A percentile compares a stretch with the other conserved stretches of the same genome.
Conservation (phyloP, 2,113 vertebrate genomes). For the Acrocephalus arundinaceus region DNA sequence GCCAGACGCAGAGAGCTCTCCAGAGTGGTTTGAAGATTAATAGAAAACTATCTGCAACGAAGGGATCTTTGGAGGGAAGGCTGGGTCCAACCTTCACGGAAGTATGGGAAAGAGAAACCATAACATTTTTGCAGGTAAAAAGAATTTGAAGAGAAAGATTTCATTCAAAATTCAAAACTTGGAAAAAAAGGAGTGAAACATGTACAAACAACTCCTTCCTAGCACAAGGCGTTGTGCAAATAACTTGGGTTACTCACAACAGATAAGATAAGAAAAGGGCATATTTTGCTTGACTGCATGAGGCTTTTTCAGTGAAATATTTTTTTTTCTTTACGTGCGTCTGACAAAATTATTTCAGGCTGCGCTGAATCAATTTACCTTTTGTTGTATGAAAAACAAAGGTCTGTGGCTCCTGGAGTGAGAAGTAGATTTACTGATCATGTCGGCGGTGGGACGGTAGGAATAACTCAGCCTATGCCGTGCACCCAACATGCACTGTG, state of each 20-base stretch:
- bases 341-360: not conserved
- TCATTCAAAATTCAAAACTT: constrained; percentile 30
- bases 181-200: constrained; percentile 54
- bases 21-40: constrained; percentile 51
- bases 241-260: constrained; percentile 54
- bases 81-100: not conserved
- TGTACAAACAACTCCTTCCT: constrained; percentile 66
- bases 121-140: constrained; percentile 4
- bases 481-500: not conserved
- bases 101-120: not conserved
- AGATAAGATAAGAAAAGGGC: constrained; percentile 70
- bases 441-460: accelerated
- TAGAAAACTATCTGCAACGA: constrained; percentile 15
- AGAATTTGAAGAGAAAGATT: constrained; percentile 24
- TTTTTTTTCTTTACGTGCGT: not conserved
- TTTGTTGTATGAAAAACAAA: not conserved
- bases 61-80: constrained; percentile 35
- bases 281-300: constrained; percentile 51
- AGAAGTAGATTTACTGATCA: not conserved
- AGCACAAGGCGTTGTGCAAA: constrained; percentile 71
- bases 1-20: constrained; percentile 48
- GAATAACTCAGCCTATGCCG: not conserved
- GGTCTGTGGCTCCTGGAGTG: not conserved
- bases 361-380: not conserved
- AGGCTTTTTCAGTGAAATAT: not conserved